Base-by-base conservation (phyloP, 2,888 invertebrate species). In the Craniophora ligustri region DNA sequence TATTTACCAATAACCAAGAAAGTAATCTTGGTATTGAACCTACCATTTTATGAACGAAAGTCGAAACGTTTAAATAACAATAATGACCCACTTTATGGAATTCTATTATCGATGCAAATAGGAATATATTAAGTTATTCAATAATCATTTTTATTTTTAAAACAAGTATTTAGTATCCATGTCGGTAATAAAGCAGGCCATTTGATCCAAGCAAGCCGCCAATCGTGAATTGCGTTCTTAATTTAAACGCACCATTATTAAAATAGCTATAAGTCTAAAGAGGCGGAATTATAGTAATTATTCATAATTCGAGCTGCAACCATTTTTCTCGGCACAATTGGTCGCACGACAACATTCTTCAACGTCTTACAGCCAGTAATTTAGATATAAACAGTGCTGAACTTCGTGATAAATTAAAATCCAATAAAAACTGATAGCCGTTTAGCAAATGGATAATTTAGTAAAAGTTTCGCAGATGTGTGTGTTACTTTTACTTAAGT, bases 271-370 rank as follows among this genome's bases (percentile, higher is more conserved):
- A 57, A 44, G 49, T 55, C 19, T 51, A 38, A 63, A 60, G 51
- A 66, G 56, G 54, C 38, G 19, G 53, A 51, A 72, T 71, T 72
- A 75, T 53, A 60, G 70, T 67, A 65, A 76, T 78, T 76, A 65
- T 61, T 67, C 73, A 76, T 74, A 73, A 78, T 76, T 72, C 71
- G 58, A 67, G 65, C 57, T 59, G 68, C 57, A 54, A 39, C n/a
- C n/a, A n/a, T 71, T 79, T 72, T 74, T 73, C 74, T 60, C 59
- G 51, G 58, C 50, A 61, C 60, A 44, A 11, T 63, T 59, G 6
- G 14, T 26, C 18, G 35, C 15, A 32, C 14, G 35, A 46, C 70
- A 59, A 55, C 72, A 78, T 81, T 76, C 75, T 59, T 58, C 31
- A 30, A 30, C 26, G 38, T 30, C 19, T 38, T 38, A 44, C 45